phyloP scores from a whole-genome alignment of 2,888 invertebrate species.

The Octodonta nipae region DNA sequence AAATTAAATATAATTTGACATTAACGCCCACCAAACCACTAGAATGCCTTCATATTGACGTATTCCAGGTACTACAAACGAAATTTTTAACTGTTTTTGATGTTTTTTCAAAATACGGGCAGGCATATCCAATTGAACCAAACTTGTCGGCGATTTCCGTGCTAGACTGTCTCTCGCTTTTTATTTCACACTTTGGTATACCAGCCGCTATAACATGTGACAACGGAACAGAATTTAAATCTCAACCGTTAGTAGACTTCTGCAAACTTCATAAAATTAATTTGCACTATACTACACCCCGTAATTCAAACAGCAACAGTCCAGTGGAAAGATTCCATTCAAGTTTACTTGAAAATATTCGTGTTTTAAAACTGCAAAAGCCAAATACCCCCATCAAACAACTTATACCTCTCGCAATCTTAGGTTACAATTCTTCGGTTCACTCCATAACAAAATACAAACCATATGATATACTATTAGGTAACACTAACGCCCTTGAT shows the following conservation, averaged over 20 bases:
- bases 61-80: neutral
- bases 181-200: too few relatives aligned
- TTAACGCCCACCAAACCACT: slow-evolving; percentile 3
- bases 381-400: slow-evolving; percentile 5
- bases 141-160: too few relatives aligned
- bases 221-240: slow-evolving; percentile 10
- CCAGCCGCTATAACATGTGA: too few relatives aligned
- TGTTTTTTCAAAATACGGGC: slow-evolving; percentile 3
- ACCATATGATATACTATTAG: slow-evolving; percentile 10
- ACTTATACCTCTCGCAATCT: slow-evolving; percentile 10
- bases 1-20: slow-evolving; percentile 2
- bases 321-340: too few relatives aligned
- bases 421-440: slow-evolving; percentile 11
- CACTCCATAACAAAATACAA: slow-evolving; percentile 10
- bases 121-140: too few relatives aligned
- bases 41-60: slow-evolving; percentile 5
- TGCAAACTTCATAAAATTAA: slow-evolving; percentile 10
- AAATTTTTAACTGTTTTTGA: slow-evolving; percentile 7
- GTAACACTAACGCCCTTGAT: slow-evolving; percentile 6
- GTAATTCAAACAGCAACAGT: too few relatives aligned
- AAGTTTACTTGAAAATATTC: slow-evolving; percentile 6
- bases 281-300: slow-evolving; percentile 9
- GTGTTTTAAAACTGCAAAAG: slow-evolving; percentile 5
- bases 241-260: slow-evolving; percentile 8
- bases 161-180: too few relatives aligned